Evolutionary conservation across 2,888 invertebrate genomes (phyloP), one percentile per base, ranked within the genome.

Genomic region (Julus scandinavius): DNA sequence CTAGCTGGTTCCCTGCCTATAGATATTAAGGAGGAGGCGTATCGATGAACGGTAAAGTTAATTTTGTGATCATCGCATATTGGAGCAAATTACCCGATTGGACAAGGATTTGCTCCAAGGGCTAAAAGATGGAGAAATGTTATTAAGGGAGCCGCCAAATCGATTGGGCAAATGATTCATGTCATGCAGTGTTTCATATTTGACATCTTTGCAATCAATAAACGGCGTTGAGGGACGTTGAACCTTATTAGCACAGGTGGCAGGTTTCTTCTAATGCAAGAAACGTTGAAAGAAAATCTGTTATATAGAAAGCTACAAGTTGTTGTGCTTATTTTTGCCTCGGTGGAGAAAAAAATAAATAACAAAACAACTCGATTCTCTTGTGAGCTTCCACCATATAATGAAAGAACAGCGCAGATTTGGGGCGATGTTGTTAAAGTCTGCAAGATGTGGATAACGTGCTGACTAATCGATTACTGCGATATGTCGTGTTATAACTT

Each of bases 51-150:
- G 63, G 58, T 6, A 63, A 63, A 63, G 63, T 63, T 63, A 63
- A 63, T 63, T 63, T 63, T 63, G 63, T 20, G 63, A 63, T 63
- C 63, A 63, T 63, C 63, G 63, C 63, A 63, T 58, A 58, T 58
- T 58, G 58, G 58, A 58, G 58, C 58, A 58, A 63, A 63, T 63
- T 63, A 20, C 63, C 20, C 63, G 63, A 63, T 63, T 63, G 63
- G 20, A 20, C 63, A 20, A 6, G 63, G 63, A 20, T 63, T n/a
- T 63, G 63, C n/a, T 63, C 15, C 20, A 15, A n/a, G 58, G 58
- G 11, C 58, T 17, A 15, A 11, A 7, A 58, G 58, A 58, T 58
- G 58, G 58, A 58, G 17, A 58, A 58, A 58, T 58, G 58, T 11
- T 58, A 58, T 63, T 20, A 11, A 15, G 63, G 20, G 63, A 63